These are phyloP conservation scores for Sturnira hondurensis DNA, from an alignment of 2,113 vertebrate species.

Conservation along the genomic window DNA sequence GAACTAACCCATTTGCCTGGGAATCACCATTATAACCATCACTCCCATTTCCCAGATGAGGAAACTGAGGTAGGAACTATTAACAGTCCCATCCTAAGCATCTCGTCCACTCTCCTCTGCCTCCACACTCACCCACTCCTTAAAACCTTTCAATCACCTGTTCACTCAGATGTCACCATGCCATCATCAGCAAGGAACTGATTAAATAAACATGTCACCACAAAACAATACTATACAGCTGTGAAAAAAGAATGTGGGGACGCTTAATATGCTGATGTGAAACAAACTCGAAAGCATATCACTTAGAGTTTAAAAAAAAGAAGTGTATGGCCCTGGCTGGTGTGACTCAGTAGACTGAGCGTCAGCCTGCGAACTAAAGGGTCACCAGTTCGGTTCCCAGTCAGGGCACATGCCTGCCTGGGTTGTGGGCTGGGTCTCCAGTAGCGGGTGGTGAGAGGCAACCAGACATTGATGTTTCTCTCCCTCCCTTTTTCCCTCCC, in stretches of 20 bases:
- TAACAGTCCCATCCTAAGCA: background rate
- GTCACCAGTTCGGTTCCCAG: no score
- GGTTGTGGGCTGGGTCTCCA: no score
- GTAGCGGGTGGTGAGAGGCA: no score
- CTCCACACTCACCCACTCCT: background rate
- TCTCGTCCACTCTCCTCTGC: background rate
- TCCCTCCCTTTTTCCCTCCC: no score
- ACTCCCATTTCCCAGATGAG: slow-evolving; percentile 5
- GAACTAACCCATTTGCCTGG: background rate
- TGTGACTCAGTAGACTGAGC: no score
- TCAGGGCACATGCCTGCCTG: no score
- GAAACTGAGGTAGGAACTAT: background rate
- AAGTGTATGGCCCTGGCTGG: no score
- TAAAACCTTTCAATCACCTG: background rate
- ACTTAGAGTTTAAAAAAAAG: background rate
- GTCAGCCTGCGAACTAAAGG: no score
- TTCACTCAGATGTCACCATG: background rate
- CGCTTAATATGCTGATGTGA: background rate
- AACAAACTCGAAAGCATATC: background rate
- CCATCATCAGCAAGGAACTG: background rate
- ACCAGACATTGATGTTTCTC: no score
- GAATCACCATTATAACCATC: background rate
- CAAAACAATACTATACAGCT: background rate
- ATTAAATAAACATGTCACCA: background rate
- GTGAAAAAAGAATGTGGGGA: background rate